phyloP scores from a whole-genome alignment of 2,113 vertebrate species.

The Prionailurus bengalensis region DNA sequence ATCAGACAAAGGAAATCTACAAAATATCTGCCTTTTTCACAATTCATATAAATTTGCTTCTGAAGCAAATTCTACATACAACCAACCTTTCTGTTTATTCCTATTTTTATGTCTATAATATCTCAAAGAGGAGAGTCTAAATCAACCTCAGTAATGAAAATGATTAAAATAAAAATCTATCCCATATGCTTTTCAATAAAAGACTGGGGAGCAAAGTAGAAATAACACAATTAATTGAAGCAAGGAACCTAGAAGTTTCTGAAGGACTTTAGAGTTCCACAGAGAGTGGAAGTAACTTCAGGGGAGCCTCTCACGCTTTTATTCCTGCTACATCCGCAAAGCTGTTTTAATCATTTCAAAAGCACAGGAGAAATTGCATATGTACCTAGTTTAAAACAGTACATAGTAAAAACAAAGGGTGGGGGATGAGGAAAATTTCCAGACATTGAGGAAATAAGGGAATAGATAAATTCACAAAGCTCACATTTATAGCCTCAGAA shows the following conservation, averaged over 20 bases:
- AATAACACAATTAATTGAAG: background rate
- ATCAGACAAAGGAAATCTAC: slow-evolving; percentile 9
- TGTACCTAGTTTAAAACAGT: background rate
- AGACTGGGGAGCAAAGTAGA: background rate
- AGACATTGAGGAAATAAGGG: background rate
- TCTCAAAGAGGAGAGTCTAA: background rate
- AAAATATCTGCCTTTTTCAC: slow-evolving; percentile 16
- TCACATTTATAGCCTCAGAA: background rate
- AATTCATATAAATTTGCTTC: slow-evolving; percentile 39
- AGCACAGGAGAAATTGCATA: background rate
- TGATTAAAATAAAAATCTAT: background rate
- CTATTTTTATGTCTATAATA: slow-evolving; percentile 31
- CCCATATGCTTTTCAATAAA: background rate
- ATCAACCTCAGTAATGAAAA: background rate
- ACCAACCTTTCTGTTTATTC: background rate
- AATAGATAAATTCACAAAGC: background rate
- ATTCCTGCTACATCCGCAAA: background rate
- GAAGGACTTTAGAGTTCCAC: background rate
- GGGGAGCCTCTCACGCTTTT: background rate
- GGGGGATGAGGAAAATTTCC: background rate
- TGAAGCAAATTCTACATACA: slow-evolving; percentile 14
- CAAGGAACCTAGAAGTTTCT: background rate
- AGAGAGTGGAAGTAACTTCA: background rate
- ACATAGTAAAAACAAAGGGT: background rate
- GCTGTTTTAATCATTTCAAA: background rate